phyloP scores from a whole-genome alignment of 2,888 invertebrate species.

The Lysandra coridon region DNA sequence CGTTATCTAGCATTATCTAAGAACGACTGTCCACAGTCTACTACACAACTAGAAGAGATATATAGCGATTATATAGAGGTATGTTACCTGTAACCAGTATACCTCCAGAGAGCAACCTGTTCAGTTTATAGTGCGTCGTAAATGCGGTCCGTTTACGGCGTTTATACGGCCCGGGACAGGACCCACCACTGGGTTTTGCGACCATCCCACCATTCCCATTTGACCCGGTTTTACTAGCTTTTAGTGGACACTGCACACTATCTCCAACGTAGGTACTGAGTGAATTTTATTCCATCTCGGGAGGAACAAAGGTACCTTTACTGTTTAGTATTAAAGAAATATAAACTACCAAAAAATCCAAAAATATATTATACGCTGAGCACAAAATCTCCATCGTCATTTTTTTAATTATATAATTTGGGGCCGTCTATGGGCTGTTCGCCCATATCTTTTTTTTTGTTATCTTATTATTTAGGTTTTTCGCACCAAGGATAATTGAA shows the following conservation, averaged over 20 bases:
- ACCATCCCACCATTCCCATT: not conserved
- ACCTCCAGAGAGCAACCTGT: not conserved
- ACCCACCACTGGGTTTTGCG: not conserved
- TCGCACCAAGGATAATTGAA: too few species aligned
- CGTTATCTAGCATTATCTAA: too few species aligned
- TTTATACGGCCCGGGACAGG: constrained; percentile 8
- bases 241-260: not conserved
- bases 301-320: not conserved
- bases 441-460: too few species aligned
- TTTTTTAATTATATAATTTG: too few species aligned
- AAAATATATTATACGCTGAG: not conserved
- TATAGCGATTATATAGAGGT: too few species aligned
- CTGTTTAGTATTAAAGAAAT: not conserved
- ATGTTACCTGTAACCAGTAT: not conserved
- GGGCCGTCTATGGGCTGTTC: too few species aligned
- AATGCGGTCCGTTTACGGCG: not conserved
- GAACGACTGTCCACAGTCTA: too few species aligned
- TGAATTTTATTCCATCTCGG: not conserved
- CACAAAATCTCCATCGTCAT: too few species aligned
- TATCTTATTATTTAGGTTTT: too few species aligned
- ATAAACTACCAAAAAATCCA: not conserved
- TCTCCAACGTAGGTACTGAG: not conserved
- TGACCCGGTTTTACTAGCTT: constrained; percentile 6
- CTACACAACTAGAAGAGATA: too few species aligned
- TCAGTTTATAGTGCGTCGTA: not conserved